Conservation (phyloP, 1,140 invertebrate species). For the Laodelphax striatellus region DNA sequence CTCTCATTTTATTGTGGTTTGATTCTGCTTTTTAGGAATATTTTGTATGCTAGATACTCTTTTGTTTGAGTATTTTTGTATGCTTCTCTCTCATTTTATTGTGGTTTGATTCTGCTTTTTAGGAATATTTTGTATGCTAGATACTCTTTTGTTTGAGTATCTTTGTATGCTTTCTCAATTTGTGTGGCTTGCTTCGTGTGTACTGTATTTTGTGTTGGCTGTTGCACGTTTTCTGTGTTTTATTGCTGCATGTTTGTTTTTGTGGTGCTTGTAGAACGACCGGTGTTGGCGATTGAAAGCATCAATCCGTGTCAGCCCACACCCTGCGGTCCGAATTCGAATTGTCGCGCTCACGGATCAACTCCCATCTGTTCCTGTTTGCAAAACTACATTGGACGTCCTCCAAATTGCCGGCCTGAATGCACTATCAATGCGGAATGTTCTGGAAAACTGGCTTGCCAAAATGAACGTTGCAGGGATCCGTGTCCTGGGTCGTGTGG, state of each 20-base stretch:
- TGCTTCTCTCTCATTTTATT: no score
- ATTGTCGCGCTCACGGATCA: constrained; percentile 54
- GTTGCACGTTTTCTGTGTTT: not conserved
- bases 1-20: no score
- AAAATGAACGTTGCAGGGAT: constrained; percentile 66
- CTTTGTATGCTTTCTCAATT: not conserved
- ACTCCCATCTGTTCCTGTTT: constrained; percentile 66
- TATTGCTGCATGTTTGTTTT: not conserved
- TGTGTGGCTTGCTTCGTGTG: not conserved
- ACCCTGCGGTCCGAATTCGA: constrained; percentile 69
- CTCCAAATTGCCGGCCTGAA: constrained; percentile 71
- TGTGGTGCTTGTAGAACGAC: constrained; percentile 13
- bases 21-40: no score
- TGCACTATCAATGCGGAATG: constrained; percentile 73
- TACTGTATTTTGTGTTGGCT: not conserved
- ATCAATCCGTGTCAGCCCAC: constrained; percentile 64
- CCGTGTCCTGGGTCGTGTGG: constrained; percentile 78
- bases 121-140: no score
- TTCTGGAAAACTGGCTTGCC: constrained; percentile 62
- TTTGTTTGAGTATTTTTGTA: no score
- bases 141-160: no score
- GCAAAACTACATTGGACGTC: constrained; percentile 61
- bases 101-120: no score
- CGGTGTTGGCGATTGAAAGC: constrained; percentile 20
- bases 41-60: no score